Base-by-base conservation (phyloP, 2,797 vertebrate species). In the Eremophila alpestris region DNA sequence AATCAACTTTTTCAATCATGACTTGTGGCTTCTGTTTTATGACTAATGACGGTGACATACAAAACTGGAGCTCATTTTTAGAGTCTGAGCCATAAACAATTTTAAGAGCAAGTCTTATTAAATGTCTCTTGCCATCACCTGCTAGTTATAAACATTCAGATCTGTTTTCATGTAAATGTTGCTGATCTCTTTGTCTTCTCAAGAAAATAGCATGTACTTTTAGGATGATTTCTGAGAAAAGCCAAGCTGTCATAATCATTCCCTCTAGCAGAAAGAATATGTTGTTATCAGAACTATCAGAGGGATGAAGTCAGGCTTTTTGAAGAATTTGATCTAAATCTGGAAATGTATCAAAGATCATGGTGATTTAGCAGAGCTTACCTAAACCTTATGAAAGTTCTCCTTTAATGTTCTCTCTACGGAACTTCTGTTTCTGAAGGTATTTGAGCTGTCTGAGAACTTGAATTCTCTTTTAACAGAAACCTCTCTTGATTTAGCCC, bases 401-500 rank as follows among this genome's bases (percentile, higher is more conserved):
- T 91, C 8, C 38, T 79, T 87, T 95, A 74, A 62, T 71, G 20
- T 87, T 83, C 49, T 34, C 23, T 81, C 19, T 80, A 52, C 83
- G 7, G 10, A 86, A 67, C 63, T 90, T 89, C 26, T 67, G 43
- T 40, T 88, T 94, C 79, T 93, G 84, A 92, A 94, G 23, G 34
- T 73, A 40, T 87, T 91, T 89, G 23, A 83, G 62, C 74, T 87
- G 40, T 71, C 75, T 70, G 89, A 84, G 79, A 89, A 79, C 20
- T 70, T 19, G 16, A 48, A 41, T 93, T 85, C 23, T 75, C 40
- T 91, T 73, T 83, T 67, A 86, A 60, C 1, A 2, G 41, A 90
- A 83, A 78, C 19, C 11, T 77, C 14, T 75, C 71, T 70, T 89
- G 71, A 43, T 82, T 94, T 82, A 93, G 48, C 55, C 62, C 26